Evolutionary conservation across 2,888 invertebrate species (phyloP).

Genomic region (Strigamia crassipes): DNA sequence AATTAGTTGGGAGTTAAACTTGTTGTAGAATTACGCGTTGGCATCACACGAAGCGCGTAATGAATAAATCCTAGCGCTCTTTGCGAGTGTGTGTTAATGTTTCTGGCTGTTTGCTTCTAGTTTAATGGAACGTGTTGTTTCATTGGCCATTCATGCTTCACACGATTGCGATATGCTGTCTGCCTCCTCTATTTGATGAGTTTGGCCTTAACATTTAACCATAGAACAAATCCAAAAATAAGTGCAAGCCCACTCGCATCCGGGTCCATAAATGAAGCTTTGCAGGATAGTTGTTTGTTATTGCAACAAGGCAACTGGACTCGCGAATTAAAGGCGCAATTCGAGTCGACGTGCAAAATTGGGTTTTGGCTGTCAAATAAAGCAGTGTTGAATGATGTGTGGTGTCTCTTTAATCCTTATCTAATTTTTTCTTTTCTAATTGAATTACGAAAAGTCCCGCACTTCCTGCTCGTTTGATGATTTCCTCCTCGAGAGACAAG

Average conservation of each 20-base stretch:
- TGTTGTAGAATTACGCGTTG: slow-evolving; percentile 8
- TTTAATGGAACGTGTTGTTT: slow-evolving; percentile 21
- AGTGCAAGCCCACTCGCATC: neutral
- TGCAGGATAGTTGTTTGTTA: neutral
- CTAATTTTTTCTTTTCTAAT: slow-evolving; percentile 11
- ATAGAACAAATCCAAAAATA: slow-evolving; percentile 4
- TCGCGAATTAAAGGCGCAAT: neutral
- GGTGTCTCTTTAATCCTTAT: slow-evolving; percentile 5
- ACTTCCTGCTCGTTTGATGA: slow-evolving; percentile 16
- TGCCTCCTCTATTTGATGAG: slow-evolving; percentile 10
- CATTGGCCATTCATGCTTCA: slow-evolving; percentile 19
- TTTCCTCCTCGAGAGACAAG: slow-evolving; percentile 5
- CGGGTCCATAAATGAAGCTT: neutral
- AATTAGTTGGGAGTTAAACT: neutral
- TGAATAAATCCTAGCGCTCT: neutral
- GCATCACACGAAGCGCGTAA: neutral
- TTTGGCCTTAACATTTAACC: neutral
- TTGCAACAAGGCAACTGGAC: neutral
- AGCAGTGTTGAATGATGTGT: neutral
- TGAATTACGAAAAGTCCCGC: slow-evolving; percentile 16
- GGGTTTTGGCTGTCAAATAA: neutral
- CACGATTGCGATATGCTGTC: neutral
- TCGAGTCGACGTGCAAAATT: neutral
- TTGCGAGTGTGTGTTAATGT: slow-evolving; percentile 19
- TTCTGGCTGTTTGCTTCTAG: slow-evolving; percentile 21